Evolutionary conservation across 2,888 invertebrate genomes (phyloP).

Genomic region (Diloba caeruleocephala): DNA sequence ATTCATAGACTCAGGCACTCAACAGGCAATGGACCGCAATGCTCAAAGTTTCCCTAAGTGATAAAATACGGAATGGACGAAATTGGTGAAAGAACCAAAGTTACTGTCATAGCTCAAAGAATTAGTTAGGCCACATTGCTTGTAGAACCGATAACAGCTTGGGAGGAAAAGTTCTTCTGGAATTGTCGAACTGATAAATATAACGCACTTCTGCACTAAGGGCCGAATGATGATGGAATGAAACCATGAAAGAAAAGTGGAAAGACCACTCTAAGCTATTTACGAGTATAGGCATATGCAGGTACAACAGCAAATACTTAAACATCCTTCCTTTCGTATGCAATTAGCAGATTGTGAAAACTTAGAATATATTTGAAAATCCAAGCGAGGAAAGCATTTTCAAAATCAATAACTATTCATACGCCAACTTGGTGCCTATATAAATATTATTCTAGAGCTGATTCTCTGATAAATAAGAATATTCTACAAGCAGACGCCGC

Average conservation of each 20-base stretch:
- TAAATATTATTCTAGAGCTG: conserved; percentile 64
- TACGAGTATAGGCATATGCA: too few relatives aligned
- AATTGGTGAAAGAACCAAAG: conserved; percentile 37
- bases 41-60: conserved; percentile 37
- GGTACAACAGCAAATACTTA: too few relatives aligned
- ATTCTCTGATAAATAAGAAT: conserved; percentile 72
- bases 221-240: background rate
- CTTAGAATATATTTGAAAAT: conserved; percentile 30
- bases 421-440: conserved; percentile 59
- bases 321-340: conserved; percentile 9
- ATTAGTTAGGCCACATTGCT: conserved; percentile 51
- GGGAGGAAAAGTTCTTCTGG: conserved; percentile 39
- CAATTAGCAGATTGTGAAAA: conserved; percentile 37
- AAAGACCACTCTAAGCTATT: too few relatives aligned
- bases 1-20: conserved; percentile 33
- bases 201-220: conserved; percentile 17
- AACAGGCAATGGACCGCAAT: conserved; percentile 27
- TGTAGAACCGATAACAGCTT: conserved; percentile 50
- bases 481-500: conserved; percentile 62
- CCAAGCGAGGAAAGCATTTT: conserved; percentile 52
- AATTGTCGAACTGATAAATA: conserved; percentile 22
- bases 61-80: conserved; percentile 43
- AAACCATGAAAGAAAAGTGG: background rate
- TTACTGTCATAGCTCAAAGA: conserved; percentile 48
- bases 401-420: conserved; percentile 69